Evolutionary conservation across 2,113 vertebrate genomes (phyloP), one percentile per base, ranked within the genome.

Genomic region (Agelaius tricolor): DNA sequence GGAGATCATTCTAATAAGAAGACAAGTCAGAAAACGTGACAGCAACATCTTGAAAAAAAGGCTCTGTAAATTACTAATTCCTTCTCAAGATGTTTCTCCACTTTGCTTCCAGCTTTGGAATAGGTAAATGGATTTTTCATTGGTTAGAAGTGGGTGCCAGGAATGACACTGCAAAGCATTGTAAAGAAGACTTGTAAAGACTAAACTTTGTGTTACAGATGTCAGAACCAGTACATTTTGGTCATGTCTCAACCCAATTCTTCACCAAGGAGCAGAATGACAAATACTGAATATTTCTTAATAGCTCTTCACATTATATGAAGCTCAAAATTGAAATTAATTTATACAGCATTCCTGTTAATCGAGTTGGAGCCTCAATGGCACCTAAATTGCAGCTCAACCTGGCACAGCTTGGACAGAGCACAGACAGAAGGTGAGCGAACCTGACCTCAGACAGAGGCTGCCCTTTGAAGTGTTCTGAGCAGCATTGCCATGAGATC

Each of bases 401-500:
- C 46, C 59, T 55, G 73, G 30, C 65, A 59, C 20, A 51, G 26
- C 18, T 24, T 17, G 16, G 66, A 26, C 73, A 58, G 0, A 0
- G n/a, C 2, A 3, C 41, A 33, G 9, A 19, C 2, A 23, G 39
- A 47, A 76, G 68, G n/a, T 5, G 30, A 81, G 49, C 15, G 19
- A 57, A 73, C 69, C 47, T 24, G 55, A 46, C 57, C 80, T 95
- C 94, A 91, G 82, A 95, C 87, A 94, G 74, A 92, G 86, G 90
- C 23, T 37, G 78, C 67, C 59, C 92, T 97, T 84, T 75, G 87
- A 80, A 77, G 15, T 23, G 2, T 35, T 93, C 86, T 68, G 73
- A 97, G 95, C 94, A 94, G 77, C 78, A 49, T 0, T 93, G 96
- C 96, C 96, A 82, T 61, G 91, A 97, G 96, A 96, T 90, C 95